Base-by-base conservation (phyloP, 2,797 vertebrate species). In the Chanos chanos region DNA sequence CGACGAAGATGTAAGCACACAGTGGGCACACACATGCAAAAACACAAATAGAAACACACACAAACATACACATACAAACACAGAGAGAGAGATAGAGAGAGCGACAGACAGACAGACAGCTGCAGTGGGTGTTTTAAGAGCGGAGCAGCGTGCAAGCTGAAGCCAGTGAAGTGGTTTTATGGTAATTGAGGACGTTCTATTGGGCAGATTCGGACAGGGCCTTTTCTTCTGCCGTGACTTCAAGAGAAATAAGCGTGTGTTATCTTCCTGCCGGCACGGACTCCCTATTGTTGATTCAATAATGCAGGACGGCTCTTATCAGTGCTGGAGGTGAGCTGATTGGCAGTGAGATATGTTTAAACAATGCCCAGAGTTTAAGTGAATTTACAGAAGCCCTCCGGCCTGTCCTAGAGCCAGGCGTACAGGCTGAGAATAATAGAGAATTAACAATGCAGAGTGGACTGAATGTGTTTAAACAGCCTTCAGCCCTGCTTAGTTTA, bases 291-390 rank as follows among this genome's bases (percentile, higher is more conserved):
- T 92, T 92, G 86, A 92, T 94, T 89, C 90, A 92, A 94, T 93
- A 94, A 94, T 90, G 92, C 89, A 84, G 88, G 87, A 85, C 78
- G 83, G 87, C 89, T 89, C 90, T 93, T 93, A 88, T 92, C 90
- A 87, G 89, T 83, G 76, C 86, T 83, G 77, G 8, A 82, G 87
- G 89, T 86, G 92, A 90, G 95, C 85, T 91, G 92, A 95, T 95
- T 90, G 90, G 84, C 81, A 80, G 83, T 79, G 82, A 86, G 87
- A 95, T 91, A 90, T 84, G 83, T 86, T 89, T 86, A 90, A 91
- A 94, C 92, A 94, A 93, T 90, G 88, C 85, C 80, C 85, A 80
- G 86, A 85, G 85, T 94, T 93, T 91, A 93, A 92, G 87, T 89
- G 90, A 89, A 91, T 93, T 92, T 90, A 90, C 86, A 87, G 86